Base-by-base conservation (phyloP, 2,888 invertebrate species). In the Herminia tarsipennalis region DNA sequence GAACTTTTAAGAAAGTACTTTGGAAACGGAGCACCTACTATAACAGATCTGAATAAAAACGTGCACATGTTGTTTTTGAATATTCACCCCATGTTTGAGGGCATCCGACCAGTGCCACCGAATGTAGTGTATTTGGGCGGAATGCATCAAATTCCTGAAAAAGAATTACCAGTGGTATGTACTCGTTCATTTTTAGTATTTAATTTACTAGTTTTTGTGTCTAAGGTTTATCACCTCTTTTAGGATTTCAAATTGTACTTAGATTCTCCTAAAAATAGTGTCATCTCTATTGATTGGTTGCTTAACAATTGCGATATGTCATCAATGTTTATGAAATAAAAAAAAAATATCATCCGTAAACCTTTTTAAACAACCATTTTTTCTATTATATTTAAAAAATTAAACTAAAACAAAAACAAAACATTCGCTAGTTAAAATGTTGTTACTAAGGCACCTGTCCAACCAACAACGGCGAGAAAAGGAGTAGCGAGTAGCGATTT, bases 181-280 rank as follows among this genome's bases (percentile, higher is more conserved):
- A 42, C n/a, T n/a, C n/a, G 6, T 9, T 16, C 25, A n/a, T 30
- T 6, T 14, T 27, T 1, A 16, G 3, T 1, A 18, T 1, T 4
- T 1, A 13, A 1, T n/a, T 2, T 9, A 1, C 6, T n/a, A 3
- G 0, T 24, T 24, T 3, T 12, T 2, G 4, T 4, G 12, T 20
- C 5, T 4, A 6, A 8, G 10, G 12, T 5, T 20, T 13, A 22
- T 8, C 10, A 22, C 35, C 8, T 9, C 22, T 73, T 71, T 6
- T 53, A 86, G 82, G 78, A 80, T n/a, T 56, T 87, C 1, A 63
- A 86, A 44, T 47, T 58, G 2, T 86, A 75, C 47, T 46, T 87
- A 17, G 81, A 86, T 33, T 61, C 68, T 0, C 79, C 87, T 0
- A 66, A 71, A 22, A 59, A 85, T 20, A 88, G 88, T 0, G 81